Base-by-base conservation (phyloP, 2,797 vertebrate genomes). In the Xenops minutus region DNA sequence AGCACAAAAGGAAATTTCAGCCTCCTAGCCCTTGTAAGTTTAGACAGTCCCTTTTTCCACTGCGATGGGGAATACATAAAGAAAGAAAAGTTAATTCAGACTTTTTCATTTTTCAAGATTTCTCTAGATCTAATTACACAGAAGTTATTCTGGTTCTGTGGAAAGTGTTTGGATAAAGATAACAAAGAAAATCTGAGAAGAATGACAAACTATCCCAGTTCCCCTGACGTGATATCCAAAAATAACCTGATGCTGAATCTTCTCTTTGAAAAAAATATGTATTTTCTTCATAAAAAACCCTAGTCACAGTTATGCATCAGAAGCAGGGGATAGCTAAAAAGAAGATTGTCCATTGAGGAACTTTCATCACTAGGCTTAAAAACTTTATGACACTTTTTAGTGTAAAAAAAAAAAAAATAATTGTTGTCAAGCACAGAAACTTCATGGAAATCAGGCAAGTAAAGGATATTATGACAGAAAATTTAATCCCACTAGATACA, bases 401-500 rank as follows among this genome's bases (percentile, higher is more conserved):
- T 36, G 16, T 0, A 44, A 84, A 44, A 84, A 78, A 55, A n/a
- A n/a, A 36, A 62, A 54, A 51, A 32, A 43, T n/a, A 2, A 36
- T 29, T 44, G 71, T 32, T 71, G 10, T 79, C 39, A 55, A 90
- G 17, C 27, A 52, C 2, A 81, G 59, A 82, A 71, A 55, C 16
- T 73, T 84, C 34, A 88, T 20, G 12, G 36, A 92, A 95, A 90
- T 84, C 23, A 90, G 36, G 63, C 48, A 96, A 90, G 76, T 48
- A 73, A 87, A 91, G 68, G 41, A 93, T 91, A 59, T 73, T 85
- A n/a, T 87, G 67, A 94, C 71, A 95, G 72, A 69, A 90, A 79
- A 82, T 73, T 48, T 75, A 90, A 56, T 71, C 44, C 20, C 34
- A 36, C 55, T 79, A 74, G 43, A 73, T 83, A 64, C 11, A 77